These are phyloP conservation scores for Siphlonurus alternatus DNA, from an alignment of 2,888 invertebrate species.

Conservation along the genomic window DNA sequence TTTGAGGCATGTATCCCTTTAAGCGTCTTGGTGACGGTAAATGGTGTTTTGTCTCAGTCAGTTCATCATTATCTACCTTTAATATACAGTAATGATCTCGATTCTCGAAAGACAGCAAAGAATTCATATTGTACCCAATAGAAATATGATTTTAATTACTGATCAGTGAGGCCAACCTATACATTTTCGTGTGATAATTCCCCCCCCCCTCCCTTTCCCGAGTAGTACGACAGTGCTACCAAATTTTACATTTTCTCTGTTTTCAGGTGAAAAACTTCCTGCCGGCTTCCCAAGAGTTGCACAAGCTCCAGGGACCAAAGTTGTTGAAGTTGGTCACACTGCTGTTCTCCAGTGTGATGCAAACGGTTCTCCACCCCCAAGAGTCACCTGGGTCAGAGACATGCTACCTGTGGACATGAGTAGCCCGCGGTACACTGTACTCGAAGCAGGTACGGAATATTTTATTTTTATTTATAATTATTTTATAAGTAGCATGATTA, in stretches of 20 bases:
- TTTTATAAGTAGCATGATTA: no score
- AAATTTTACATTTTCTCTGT: neutral
- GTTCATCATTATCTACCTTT: no score
- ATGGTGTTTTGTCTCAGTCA: no score
- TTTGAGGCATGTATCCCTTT: no score
- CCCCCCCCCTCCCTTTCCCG: no score
- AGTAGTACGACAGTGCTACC: no score
- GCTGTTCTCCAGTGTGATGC: slow-evolving; percentile 82
- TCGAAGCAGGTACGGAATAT: neutral
- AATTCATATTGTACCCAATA: no score
- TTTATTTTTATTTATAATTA: no score
- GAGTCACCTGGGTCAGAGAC: slow-evolving; percentile 88
- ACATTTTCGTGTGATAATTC: neutral
- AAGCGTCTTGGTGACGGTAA: no score
- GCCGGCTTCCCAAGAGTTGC: slow-evolving; percentile 82
- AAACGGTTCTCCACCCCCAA: slow-evolving; percentile 58
- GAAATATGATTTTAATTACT: neutral
- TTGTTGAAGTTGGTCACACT: slow-evolving; percentile 89
- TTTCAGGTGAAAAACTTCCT: slow-evolving; percentile 68
- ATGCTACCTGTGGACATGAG: slow-evolving; percentile 60
- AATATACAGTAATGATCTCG: no score
- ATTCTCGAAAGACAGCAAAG: no score
- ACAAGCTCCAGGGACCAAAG: slow-evolving; percentile 77
- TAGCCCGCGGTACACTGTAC: neutral
- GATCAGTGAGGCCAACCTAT: neutral